A percentile compares a stretch with the other conserved stretches of the same genome.
Conservation (phyloP, 2,113 vertebrate genomes). For the Astatotilapia flaviijosephi region DNA sequence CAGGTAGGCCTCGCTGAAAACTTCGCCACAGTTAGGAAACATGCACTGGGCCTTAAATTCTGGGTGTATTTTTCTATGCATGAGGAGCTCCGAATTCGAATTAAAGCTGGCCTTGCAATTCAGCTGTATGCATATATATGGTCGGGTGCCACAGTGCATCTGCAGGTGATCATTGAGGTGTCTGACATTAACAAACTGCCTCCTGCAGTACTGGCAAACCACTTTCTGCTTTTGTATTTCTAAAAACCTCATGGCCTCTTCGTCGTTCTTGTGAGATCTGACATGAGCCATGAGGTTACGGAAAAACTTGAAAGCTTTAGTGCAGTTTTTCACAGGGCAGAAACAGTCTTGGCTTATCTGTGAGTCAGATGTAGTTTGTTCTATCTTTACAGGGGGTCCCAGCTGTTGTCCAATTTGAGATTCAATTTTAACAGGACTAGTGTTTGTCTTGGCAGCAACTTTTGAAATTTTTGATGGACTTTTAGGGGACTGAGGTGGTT, state of each 20-base stretch:
- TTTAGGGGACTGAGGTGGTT: slow-evolving; percentile 58
- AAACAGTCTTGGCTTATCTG: slow-evolving; percentile 89
- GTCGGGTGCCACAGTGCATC: slow-evolving; percentile 95
- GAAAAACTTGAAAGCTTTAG: slow-evolving; percentile 98
- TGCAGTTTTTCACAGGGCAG: slow-evolving; percentile 92
- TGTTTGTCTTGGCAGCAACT: slow-evolving; percentile 73
- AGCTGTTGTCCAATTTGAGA: slow-evolving; percentile 74
- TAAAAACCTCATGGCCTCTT: slow-evolving; percentile 94
- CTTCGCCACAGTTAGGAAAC: slow-evolving; percentile 93
- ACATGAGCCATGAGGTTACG: slow-evolving; percentile 96
- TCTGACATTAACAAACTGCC: slow-evolving; percentile 94
- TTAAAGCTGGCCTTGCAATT: slow-evolving; percentile 94
- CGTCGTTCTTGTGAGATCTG: slow-evolving; percentile 91
- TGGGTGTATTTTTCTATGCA: slow-evolving; percentile 88
- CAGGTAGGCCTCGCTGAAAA: slow-evolving; percentile 93
- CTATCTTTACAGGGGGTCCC: slow-evolving; percentile 75
- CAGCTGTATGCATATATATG: slow-evolving; percentile 97
- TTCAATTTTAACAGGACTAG: slow-evolving; percentile 60
- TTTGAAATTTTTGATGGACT: slow-evolving; percentile 56
- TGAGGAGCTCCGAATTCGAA: slow-evolving; percentile 89
- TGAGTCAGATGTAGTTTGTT: slow-evolving; percentile 78
- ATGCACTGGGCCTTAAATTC: slow-evolving; percentile 95
- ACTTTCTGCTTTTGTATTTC: slow-evolving; percentile 98
- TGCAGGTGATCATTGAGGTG: slow-evolving; percentile 97
- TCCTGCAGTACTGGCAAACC: slow-evolving; percentile 96